phyloP scores from a whole-genome alignment of 53 echinoderm and acorn worm genomes.

The Mesocentrotus franciscanus region DNA sequence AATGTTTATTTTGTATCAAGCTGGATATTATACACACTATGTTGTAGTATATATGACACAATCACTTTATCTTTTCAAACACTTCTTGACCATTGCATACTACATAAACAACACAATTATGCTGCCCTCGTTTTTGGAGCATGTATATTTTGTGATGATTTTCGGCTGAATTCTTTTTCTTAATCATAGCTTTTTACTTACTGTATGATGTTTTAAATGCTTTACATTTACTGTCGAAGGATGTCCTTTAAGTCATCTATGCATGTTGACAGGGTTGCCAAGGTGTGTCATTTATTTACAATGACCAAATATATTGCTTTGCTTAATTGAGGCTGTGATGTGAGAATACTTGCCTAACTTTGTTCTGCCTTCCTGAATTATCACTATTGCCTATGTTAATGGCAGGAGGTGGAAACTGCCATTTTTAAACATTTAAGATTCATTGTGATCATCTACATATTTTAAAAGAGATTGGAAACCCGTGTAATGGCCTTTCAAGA shows the following conservation, averaged over 20 bases:
- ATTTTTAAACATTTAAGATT: background rate
- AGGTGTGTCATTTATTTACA: background rate
- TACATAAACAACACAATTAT: no score
- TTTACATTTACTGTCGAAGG: background rate
- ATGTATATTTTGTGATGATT: background rate
- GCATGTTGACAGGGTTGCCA: slow-evolving; percentile 1
- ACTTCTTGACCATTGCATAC: no score
- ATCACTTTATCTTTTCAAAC: no score
- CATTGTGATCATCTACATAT: background rate
- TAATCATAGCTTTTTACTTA: background rate
- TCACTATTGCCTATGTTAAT: background rate
- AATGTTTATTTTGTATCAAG: no score
- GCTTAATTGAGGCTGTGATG: background rate
- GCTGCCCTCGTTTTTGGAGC: no score
- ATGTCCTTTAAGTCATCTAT: background rate
- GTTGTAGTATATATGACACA: no score
- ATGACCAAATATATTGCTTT: background rate
- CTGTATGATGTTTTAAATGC: background rate
- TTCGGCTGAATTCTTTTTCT: background rate
- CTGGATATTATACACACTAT: no score
- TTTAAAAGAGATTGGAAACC: no score
- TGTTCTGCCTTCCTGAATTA: background rate
- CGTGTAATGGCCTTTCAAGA: background rate
- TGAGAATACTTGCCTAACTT: background rate
- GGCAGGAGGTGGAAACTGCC: background rate